Percentiles rank a stretch among this genome's conserved stretches.
Conservation (phyloP, 2,888 invertebrate genomes). For the Scrobipalpa costella region DNA sequence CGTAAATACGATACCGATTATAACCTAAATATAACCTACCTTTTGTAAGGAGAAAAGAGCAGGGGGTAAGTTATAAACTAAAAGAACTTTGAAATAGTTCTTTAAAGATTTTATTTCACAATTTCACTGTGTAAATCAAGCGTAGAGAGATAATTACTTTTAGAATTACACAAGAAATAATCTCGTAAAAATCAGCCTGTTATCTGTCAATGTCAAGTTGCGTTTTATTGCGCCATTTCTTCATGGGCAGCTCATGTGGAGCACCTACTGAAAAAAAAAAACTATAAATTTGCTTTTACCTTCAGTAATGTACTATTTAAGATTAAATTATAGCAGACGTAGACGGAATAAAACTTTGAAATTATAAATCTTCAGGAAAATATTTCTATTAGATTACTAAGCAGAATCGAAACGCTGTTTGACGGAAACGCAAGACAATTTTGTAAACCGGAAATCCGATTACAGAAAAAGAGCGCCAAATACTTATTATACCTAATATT, state of each 20-base stretch:
- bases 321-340: not conserved
- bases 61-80: constrained; percentile 7
- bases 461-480: not conserved
- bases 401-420: not conserved
- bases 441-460: constrained; percentile 2
- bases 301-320: too few relatives aligned
- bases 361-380: not conserved
- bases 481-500: not conserved
- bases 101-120: not conserved
- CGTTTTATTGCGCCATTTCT: constrained; percentile 5
- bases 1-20: not conserved
- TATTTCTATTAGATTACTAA: not conserved
- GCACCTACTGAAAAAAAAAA: too few relatives aligned
- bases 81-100: not conserved
- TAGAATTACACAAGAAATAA: constrained; percentile 1
- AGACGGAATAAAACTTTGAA: not conserved
- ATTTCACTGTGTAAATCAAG: not conserved
- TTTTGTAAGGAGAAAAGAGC: constrained; percentile 9
- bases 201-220: constrained; percentile 12
- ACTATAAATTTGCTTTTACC: too few relatives aligned
- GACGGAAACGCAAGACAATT: not conserved
- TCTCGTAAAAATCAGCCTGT: constrained; percentile 14
- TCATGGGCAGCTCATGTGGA: not conserved
- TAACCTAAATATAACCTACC: constrained; percentile 22
- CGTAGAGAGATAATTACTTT: not conserved